Conservation (phyloP, 2,888 invertebrate species). For the Chironomus tentans region DNA sequence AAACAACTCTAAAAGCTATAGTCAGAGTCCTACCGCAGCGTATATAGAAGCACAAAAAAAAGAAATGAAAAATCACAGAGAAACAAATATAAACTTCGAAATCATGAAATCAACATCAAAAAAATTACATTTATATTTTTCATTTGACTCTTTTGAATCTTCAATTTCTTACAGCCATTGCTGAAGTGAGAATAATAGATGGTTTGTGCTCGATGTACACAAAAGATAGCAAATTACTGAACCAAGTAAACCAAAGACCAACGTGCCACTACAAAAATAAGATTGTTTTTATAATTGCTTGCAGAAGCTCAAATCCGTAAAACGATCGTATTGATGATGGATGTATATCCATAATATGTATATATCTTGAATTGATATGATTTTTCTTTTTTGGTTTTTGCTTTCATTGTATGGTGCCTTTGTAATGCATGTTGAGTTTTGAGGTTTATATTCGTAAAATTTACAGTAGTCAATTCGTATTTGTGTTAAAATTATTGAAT, state of each 20-base stretch:
- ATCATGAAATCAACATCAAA: not conserved
- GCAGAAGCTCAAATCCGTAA: not conserved
- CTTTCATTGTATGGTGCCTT: not conserved
- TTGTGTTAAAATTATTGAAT: too few relatives aligned
- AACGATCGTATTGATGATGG: not conserved
- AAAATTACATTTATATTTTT: not conserved
- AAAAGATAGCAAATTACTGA: slow-evolving; percentile 3
- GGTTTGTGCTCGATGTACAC: not conserved
- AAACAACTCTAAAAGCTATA: not conserved
- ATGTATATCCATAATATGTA: slow-evolving; percentile 1
- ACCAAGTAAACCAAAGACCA: not conserved
- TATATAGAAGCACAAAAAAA: not conserved
- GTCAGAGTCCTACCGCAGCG: not conserved
- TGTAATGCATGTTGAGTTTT: not conserved
- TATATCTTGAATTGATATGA: not conserved
- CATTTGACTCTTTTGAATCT: slow-evolving; percentile 4
- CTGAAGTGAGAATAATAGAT: not conserved
- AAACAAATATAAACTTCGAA: slow-evolving; percentile 14
- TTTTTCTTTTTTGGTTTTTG: not conserved
- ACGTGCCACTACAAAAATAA: not conserved
- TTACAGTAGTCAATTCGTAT: too few relatives aligned
- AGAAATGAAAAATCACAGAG: slow-evolving; percentile 2
- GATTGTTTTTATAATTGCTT: slow-evolving; percentile 1
- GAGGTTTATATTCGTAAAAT: too few relatives aligned
- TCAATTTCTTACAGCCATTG: not conserved